phyloP scores from a whole-genome alignment of 2,888 invertebrate species.

The Rhagophthalmus giganteus region DNA sequence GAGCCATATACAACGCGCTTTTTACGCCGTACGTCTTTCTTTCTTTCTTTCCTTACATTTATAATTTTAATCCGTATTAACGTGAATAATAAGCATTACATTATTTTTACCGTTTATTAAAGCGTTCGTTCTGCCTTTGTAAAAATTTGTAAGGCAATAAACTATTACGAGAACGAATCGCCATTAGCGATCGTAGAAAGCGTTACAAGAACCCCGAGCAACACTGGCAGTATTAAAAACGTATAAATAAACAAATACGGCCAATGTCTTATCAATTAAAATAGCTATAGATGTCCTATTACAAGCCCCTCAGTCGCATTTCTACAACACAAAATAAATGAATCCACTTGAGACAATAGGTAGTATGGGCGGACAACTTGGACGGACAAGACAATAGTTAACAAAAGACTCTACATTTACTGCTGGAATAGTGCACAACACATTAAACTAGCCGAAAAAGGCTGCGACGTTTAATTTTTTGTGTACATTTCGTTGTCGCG shows the following conservation, averaged over 20 bases:
- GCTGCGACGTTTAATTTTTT: constrained; percentile 15
- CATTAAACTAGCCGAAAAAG: constrained; percentile 25
- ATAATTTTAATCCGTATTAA: too few species aligned
- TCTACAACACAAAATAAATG: constrained; percentile 40
- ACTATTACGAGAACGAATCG: too few species aligned
- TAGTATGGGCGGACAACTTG: constrained; percentile 41
- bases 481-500: constrained; percentile 8
- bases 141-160: too few species aligned
- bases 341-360: constrained; percentile 39
- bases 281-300: constrained; percentile 35
- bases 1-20: constrained; percentile 21
- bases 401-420: constrained; percentile 38
- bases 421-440: constrained; percentile 23
- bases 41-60: too few species aligned
- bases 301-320: constrained; percentile 36
- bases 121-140: too few species aligned
- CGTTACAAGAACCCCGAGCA: too few species aligned
- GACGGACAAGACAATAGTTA: constrained; percentile 43
- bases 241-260: constrained; percentile 9
- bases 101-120: too few species aligned
- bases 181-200: too few species aligned
- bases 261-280: constrained; percentile 36
- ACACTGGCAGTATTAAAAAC: not conserved
- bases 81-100: too few species aligned
- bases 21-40: too few species aligned